Evolutionary conservation across 2,888 invertebrate genomes (phyloP).

Genomic region (Myopa tessellatipennis): DNA sequence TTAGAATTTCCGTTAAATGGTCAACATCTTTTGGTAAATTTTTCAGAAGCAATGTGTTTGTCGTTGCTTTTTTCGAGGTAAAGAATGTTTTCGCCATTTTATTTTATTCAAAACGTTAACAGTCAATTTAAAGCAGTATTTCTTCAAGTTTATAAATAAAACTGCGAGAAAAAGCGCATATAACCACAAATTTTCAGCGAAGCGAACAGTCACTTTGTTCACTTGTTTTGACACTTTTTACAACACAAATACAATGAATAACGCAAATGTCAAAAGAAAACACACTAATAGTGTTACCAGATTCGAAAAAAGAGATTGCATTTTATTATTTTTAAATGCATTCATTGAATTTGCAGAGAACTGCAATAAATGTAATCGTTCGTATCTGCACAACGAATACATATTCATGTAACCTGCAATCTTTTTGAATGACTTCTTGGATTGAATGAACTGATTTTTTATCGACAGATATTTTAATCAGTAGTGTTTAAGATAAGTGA

Average conservation of each 20-base stretch:
- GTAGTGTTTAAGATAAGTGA: too few species aligned
- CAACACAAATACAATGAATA: background rate
- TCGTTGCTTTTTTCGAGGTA: background rate
- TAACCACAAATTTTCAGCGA: background rate
- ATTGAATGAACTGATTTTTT: too few species aligned
- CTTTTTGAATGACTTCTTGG: too few species aligned
- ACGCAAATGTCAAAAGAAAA: too few species aligned
- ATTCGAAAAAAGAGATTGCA: background rate
- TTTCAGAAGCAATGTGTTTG: constrained; percentile 56
- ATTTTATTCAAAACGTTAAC: background rate
- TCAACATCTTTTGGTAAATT: constrained; percentile 57
- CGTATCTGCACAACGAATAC: too few species aligned
- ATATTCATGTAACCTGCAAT: too few species aligned
- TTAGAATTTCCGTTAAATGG: constrained; percentile 51
- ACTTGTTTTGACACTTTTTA: background rate
- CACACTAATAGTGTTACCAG: background rate
- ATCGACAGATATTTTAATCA: too few species aligned
- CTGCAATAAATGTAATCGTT: too few species aligned
- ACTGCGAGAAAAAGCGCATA: too few species aligned
- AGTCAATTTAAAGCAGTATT: background rate
- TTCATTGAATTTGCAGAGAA: too few species aligned
- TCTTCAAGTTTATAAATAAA: too few species aligned
- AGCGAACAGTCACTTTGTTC: constrained; percentile 19
- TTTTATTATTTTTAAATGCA: too few species aligned
- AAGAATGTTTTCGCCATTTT: background rate